These are phyloP conservation scores for Rhyacophila brunnea DNA, from an alignment of 1,140 invertebrate species.

Conservation along the genomic window DNA sequence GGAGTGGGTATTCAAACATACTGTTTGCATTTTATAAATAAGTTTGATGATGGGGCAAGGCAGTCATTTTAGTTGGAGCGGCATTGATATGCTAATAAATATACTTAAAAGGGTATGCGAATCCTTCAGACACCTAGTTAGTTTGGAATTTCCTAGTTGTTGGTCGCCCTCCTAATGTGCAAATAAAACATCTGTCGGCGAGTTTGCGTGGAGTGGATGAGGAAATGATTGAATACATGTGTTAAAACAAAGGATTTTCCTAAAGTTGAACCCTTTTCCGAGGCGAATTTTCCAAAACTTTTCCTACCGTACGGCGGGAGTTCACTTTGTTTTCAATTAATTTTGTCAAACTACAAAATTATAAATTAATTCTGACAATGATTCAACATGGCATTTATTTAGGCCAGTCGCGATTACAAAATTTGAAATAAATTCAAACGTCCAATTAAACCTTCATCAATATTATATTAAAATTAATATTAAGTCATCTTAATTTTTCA, in stretches of 20 bases:
- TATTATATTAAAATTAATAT: no score
- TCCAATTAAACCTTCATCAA: no score
- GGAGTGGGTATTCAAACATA: no score
- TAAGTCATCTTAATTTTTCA: no score
- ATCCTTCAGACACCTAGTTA: constrained; percentile 25
- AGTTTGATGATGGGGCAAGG: no score
- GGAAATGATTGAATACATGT: constrained; percentile 32
- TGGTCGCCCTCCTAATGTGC: constrained; percentile 23
- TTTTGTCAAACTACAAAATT: constrained; percentile 13
- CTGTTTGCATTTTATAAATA: no score
- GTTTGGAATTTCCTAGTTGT: constrained; percentile 24
- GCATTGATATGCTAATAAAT: constrained; percentile 8
- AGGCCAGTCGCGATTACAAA: no score
- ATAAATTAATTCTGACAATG: no score
- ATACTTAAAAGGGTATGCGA: constrained; percentile 16
- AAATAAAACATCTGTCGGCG: constrained; percentile 29
- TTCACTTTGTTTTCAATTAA: constrained; percentile 14
- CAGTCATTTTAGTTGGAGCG: no score
- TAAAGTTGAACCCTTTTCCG: constrained; percentile 2
- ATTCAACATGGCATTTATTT: no score
- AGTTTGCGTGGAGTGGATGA: constrained; percentile 14
- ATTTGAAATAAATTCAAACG: no score
- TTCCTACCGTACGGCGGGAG: constrained; percentile 6
- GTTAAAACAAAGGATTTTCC: constrained; percentile 3
- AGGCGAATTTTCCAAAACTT: neutral